Evolutionary conservation across 2,113 vertebrate genomes (phyloP).

Genomic region (Corythornis cristatus): DNA sequence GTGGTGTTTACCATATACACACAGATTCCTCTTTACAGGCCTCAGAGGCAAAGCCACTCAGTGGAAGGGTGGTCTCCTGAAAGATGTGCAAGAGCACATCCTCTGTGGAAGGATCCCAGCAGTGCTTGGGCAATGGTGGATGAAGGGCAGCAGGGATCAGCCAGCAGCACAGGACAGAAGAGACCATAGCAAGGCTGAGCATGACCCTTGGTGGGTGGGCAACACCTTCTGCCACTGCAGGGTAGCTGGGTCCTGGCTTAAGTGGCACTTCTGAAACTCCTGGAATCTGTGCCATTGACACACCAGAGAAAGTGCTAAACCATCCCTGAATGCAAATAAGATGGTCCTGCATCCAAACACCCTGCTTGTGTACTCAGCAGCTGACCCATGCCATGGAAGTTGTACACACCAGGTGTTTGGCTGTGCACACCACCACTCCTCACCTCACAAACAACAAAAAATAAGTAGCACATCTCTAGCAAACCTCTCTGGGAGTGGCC

Average conservation of each 20-base stretch:
- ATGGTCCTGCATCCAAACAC: neutral
- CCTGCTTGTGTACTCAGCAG: neutral
- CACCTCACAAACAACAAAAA: neutral
- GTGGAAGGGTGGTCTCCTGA: neutral
- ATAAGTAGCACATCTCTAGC: neutral
- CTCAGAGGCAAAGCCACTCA: neutral
- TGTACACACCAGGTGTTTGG: rapidly evolving
- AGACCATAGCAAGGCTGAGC: neutral
- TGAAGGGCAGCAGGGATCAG: neutral
- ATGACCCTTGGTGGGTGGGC: neutral
- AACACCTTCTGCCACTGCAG: neutral
- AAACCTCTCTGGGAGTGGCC: neutral
- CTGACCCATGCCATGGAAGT: rapidly evolving
- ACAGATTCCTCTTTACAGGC: neutral
- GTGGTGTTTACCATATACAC: neutral
- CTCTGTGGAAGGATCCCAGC: neutral
- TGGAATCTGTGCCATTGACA: neutral
- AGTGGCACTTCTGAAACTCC: neutral
- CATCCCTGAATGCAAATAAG: neutral
- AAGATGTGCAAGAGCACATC: neutral
- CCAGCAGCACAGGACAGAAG: neutral
- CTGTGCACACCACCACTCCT: neutral
- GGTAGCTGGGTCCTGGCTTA: neutral
- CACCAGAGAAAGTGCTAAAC: neutral
- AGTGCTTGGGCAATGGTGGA: neutral